Conservation (phyloP, 2,113 vertebrate species). For the Stercorarius parasiticus region DNA sequence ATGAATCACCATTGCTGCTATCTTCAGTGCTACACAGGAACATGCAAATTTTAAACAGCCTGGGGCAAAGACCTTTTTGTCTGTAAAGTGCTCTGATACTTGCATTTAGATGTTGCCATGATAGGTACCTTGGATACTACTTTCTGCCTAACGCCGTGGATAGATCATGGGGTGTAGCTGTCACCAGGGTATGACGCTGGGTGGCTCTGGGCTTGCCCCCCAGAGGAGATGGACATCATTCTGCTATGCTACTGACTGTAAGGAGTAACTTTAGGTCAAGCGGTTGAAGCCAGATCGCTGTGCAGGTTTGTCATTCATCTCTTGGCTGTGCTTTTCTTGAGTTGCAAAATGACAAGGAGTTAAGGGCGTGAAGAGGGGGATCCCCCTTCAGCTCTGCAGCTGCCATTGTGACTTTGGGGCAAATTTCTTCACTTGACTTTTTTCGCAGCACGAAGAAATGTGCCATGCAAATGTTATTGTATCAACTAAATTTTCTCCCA, state of each 20-base stretch:
- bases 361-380: background rate
- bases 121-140: constrained; percentile 37
- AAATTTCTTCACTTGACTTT: background rate
- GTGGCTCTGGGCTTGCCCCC: background rate
- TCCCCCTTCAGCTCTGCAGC: background rate
- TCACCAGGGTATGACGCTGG: background rate
- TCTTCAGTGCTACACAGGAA: constrained; percentile 50
- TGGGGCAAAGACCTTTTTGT: constrained; percentile 52
- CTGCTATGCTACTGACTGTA: background rate
- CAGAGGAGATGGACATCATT: background rate
- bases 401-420: background rate
- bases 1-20: constrained; percentile 63
- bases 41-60: constrained; percentile 56
- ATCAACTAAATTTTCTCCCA: background rate
- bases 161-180: background rate
- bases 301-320: background rate
- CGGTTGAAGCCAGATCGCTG: fast-evolving
- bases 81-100: constrained; percentile 41
- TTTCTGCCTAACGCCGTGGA: background rate
- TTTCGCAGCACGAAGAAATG: background rate
- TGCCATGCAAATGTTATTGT: background rate
- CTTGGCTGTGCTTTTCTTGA: background rate
- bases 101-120: constrained; percentile 37
- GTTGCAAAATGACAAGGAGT: background rate
- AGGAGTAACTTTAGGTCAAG: background rate